phyloP scores from a whole-genome alignment of 2,113 vertebrate species.

The Syngnathus floridae region DNA sequence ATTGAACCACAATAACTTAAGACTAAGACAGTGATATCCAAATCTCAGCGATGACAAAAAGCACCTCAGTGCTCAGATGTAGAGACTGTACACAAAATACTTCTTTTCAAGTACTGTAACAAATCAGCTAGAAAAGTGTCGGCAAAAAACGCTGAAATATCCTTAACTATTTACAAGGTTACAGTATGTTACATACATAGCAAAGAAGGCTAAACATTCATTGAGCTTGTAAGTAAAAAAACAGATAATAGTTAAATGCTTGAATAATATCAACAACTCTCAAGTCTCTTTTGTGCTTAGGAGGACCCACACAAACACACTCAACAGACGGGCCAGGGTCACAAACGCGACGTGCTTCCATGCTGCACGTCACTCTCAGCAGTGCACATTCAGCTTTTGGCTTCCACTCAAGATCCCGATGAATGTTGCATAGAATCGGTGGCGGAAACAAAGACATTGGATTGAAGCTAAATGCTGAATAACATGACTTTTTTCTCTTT shows the following conservation, averaged over 20 bases:
- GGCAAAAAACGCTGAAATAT: conserved; percentile 85
- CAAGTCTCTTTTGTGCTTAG: conserved; percentile 72
- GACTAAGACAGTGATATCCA: conserved; percentile 91
- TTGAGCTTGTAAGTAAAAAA: conserved; percentile 64
- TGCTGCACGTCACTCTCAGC: conserved; percentile 68
- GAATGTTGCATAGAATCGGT: conserved; percentile 87
- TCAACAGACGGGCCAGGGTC: conserved; percentile 48
- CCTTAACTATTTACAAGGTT: conserved; percentile 89
- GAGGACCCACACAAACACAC: conserved; percentile 54
- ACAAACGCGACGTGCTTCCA: conserved; percentile 58
- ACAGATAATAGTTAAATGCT: conserved; percentile 71
- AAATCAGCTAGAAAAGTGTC: conserved; percentile 92
- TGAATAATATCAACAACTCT: conserved; percentile 36
- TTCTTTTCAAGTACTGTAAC: conserved; percentile 87
- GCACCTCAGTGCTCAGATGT: conserved; percentile 74
- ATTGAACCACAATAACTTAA: conserved; percentile 99
- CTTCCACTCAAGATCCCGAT: conserved; percentile 70
- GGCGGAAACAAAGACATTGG: conserved; percentile 46
- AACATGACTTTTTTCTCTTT: conserved; percentile 10
- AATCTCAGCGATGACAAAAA: conserved; percentile 75
- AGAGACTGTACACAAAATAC: conserved; percentile 95
- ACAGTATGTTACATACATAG: conserved; percentile 90
- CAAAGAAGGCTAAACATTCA: conserved; percentile 78
- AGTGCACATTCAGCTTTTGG: conserved; percentile 66
- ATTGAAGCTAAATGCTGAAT: conserved; percentile 18